phyloP scores from a whole-genome alignment of 2,888 invertebrate genomes.

The Trichogramma evanescens region DNA sequence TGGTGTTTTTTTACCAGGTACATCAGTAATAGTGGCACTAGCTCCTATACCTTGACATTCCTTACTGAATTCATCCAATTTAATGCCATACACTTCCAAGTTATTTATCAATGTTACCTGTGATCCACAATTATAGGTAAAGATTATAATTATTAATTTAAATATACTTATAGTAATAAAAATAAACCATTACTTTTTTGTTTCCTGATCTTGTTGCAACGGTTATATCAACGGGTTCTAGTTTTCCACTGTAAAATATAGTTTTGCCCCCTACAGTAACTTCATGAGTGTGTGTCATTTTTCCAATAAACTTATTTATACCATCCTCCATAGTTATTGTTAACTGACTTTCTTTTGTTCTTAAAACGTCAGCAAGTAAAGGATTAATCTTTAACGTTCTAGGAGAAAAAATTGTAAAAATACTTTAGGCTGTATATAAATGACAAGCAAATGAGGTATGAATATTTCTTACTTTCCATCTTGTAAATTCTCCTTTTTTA shows the following conservation, averaged over 20 bases:
- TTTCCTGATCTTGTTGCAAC: conserved; percentile 74
- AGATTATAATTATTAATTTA: background rate
- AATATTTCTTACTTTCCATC: conserved; percentile 40
- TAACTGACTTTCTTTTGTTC: conserved; percentile 47
- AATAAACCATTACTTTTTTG: conserved; percentile 64
- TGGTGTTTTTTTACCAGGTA: conserved; percentile 64
- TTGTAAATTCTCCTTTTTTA: conserved; percentile 58
- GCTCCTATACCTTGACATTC: conserved; percentile 84
- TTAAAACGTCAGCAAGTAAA: conserved; percentile 45
- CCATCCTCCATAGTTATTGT: conserved; percentile 66
- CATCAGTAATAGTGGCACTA: conserved; percentile 70
- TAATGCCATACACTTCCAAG: conserved; percentile 79
- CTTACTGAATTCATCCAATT: conserved; percentile 69
- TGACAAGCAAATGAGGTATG: background rate
- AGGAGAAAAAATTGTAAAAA: conserved; percentile 21
- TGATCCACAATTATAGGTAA: conserved; percentile 15
- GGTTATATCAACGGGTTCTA: conserved; percentile 71
- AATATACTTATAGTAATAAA: background rate
- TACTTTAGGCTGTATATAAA: conserved; percentile 18
- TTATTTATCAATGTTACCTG: conserved; percentile 85
- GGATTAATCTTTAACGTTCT: conserved; percentile 56
- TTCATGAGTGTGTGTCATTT: conserved; percentile 68
- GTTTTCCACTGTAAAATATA: conserved; percentile 57
- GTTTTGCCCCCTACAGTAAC: conserved; percentile 54
- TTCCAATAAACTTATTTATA: conserved; percentile 56